phyloP scores from a whole-genome alignment of 1,140 invertebrate species.

The Yoshiicerus persimilis region DNA sequence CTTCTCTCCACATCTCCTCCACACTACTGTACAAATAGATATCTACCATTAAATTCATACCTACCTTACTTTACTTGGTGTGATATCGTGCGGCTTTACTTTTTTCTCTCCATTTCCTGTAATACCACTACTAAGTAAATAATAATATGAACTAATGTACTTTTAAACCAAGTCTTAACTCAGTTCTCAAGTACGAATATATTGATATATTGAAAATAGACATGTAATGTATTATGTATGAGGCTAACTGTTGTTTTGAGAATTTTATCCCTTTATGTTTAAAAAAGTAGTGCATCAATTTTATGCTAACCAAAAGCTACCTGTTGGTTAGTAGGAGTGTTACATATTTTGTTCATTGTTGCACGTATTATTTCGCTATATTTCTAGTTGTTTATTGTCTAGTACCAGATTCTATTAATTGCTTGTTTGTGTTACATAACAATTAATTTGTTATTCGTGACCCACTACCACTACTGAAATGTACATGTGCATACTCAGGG shows the following conservation, averaged over 20 bases:
- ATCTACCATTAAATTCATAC: not conserved
- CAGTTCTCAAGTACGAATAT: not conserved
- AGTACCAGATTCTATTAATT: too few species aligned
- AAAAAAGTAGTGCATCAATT: not conserved
- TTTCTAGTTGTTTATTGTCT: too few species aligned
- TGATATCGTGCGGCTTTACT: not conserved
- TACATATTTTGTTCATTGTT: too few species aligned
- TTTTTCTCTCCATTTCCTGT: slow-evolving; percentile 6
- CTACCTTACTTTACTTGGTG: not conserved
- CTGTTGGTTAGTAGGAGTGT: too few species aligned
- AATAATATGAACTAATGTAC: not conserved
- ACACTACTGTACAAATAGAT: not conserved
- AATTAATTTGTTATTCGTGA: too few species aligned
- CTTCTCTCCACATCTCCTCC: not conserved
- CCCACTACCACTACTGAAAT: too few species aligned
- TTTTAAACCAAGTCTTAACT: not conserved
- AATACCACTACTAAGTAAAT: not conserved
- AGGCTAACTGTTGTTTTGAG: not conserved
- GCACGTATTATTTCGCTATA: too few species aligned
- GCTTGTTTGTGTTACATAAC: too few species aligned
- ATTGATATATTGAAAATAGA: too few species aligned
- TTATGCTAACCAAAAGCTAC: too few species aligned
- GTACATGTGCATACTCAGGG: too few species aligned
- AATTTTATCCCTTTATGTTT: not conserved
- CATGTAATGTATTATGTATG: not conserved